Conservation (phyloP, 1,140 invertebrate genomes). For the Trissolcus basalis region DNA sequence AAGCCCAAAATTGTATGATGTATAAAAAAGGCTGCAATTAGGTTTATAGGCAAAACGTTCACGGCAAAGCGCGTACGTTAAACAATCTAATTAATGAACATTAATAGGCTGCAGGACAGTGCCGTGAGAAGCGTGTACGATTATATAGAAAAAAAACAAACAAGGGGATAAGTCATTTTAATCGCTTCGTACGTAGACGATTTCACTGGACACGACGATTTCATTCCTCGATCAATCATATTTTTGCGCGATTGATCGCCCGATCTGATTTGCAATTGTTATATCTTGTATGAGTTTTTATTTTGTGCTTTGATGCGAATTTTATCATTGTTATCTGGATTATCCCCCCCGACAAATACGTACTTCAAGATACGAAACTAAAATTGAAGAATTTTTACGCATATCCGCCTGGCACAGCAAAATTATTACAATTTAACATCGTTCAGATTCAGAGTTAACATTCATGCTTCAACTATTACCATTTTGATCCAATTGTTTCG, state of each 20-base stretch:
- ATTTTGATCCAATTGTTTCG: no score
- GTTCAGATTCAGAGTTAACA: no score
- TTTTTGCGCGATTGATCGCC: constrained; percentile 2
- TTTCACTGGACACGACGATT: constrained; percentile 53
- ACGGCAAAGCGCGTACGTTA: constrained; percentile 51
- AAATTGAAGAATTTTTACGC: no score
- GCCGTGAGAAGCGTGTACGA: constrained; percentile 51
- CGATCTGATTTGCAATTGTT: constrained; percentile 10
- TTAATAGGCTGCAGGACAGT: constrained; percentile 56
- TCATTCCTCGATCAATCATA: constrained; percentile 24
- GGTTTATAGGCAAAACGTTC: constrained; percentile 45
- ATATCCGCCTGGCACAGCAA: no score
- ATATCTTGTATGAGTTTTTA: constrained; percentile 26
- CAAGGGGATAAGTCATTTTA: constrained; percentile 37
- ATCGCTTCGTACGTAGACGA: constrained; percentile 58
- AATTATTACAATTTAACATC: no score
- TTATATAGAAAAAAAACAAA: constrained; percentile 42
- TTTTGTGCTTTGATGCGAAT: constrained; percentile 23
- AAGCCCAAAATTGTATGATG: constrained; percentile 37
- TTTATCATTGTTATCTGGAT: not conserved
- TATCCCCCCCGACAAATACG: no score
- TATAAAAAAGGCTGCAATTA: constrained; percentile 57
- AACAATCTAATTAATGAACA: constrained; percentile 43
- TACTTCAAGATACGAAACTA: no score
- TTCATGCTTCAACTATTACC: no score